These are phyloP conservation scores for Spea hammondii DNA, from an alignment of 2,797 vertebrate genomes.

Conservation along the genomic window DNA sequence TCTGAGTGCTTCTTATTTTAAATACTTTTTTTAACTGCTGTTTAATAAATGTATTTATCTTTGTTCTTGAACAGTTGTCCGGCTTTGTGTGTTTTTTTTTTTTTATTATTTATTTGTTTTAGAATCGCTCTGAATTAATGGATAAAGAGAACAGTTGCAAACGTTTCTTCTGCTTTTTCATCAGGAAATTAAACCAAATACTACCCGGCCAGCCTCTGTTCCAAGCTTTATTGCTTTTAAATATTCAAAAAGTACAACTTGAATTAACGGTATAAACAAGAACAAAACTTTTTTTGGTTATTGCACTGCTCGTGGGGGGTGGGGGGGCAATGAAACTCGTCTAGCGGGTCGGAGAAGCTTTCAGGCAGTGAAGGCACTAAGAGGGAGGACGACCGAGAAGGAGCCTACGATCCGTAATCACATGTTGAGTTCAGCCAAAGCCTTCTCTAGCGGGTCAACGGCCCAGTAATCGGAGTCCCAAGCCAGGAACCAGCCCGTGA, in stretches of 20 bases:
- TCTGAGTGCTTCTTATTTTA: no score
- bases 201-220: not conserved
- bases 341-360: slow-evolving; percentile 51
- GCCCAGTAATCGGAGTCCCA: slow-evolving; percentile 94
- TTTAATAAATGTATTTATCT: no score
- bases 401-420: slow-evolving; percentile 55
- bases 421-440: slow-evolving; percentile 83
- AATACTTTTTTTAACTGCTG: no score
- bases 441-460: slow-evolving; percentile 84
- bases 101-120: no score
- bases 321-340: slow-evolving; percentile 53
- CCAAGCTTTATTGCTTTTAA: slow-evolving; percentile 69
- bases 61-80: no score
- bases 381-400: not conserved
- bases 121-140: no score
- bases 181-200: no score
- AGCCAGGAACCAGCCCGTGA: slow-evolving; percentile 95
- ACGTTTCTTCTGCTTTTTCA: no score
- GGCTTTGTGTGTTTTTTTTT: no score
- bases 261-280: slow-evolving; percentile 53
- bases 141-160: no score
- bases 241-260: slow-evolving; percentile 60
- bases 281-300: slow-evolving; percentile 55
- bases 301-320: slow-evolving; percentile 62
- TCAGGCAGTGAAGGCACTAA: slow-evolving; percentile 62